Percentiles rank a stretch among this genome's conserved stretches.
Conservation (phyloP, 1,140 invertebrate genomes). For the Atta colombica region DNA sequence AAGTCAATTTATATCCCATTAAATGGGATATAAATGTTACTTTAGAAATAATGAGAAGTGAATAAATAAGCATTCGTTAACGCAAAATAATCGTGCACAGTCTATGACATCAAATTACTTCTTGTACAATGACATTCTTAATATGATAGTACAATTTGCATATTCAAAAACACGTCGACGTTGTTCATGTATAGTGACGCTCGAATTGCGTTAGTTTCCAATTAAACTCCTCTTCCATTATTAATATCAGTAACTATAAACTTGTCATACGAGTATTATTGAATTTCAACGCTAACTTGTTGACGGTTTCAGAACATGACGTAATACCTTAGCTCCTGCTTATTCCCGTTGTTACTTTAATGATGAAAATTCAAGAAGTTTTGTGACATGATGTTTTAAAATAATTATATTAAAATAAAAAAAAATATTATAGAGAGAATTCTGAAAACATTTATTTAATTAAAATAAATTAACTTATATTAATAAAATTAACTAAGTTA, state of each 20-base stretch:
- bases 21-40: slow-evolving; percentile 25
- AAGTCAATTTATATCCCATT: not conserved
- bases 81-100: not conserved
- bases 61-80: slow-evolving; percentile 12
- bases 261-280: slow-evolving; percentile 58
- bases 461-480: not conserved
- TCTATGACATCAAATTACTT: not conserved
- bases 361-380: slow-evolving; percentile 23
- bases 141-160: slow-evolving; percentile 26
- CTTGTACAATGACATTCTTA: not conserved
- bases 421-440: not conserved
- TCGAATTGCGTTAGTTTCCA: slow-evolving; percentile 45
- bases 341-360: slow-evolving; percentile 21
- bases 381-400: not conserved
- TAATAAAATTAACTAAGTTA: not conserved
- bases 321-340: slow-evolving; percentile 29
- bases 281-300: slow-evolving; percentile 60
- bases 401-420: not conserved
- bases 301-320: slow-evolving; percentile 38
- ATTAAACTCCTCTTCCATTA: slow-evolving; percentile 57
- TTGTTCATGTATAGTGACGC: not conserved
- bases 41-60: slow-evolving; percentile 16
- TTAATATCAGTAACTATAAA: slow-evolving; percentile 57
- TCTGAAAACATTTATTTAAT: not conserved
- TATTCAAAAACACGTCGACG: slow-evolving; percentile 41